Conservation (phyloP, 2,113 vertebrate genomes). For the Microcebus ravelobensis region DNA sequence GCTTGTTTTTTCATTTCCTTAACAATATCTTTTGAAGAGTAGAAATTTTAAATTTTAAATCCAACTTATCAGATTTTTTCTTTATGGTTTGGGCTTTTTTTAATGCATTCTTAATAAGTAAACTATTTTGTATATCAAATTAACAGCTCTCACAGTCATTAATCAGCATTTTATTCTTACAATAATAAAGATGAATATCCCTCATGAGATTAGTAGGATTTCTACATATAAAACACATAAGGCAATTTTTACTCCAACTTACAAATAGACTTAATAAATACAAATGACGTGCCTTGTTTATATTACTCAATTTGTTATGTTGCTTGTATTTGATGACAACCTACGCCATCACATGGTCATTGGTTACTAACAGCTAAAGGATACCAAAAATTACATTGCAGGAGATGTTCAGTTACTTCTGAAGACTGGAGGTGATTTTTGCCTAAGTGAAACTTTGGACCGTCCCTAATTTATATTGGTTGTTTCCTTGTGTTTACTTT, state of each 20-base stretch:
- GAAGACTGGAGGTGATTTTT: neutral
- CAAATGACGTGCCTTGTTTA: constrained; percentile 10
- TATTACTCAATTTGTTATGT: neutral
- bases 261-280: neutral
- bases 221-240: constrained; percentile 5
- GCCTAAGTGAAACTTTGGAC: constrained; percentile 30
- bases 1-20: constrained; percentile 50
- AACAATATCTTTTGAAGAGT: constrained; percentile 40
- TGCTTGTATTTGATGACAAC: neutral
- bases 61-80: neutral
- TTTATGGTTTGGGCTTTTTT: constrained; percentile 36
- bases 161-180: neutral
- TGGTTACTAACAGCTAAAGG: neutral
- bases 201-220: constrained; percentile 31
- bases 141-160: neutral
- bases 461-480: neutral
- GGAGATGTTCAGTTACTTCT: neutral
- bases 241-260: neutral
- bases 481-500: constrained; percentile 23
- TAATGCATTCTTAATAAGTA: constrained; percentile 6
- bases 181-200: neutral
- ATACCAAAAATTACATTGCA: neutral
- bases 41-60: constrained; percentile 55
- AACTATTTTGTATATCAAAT: constrained; percentile 14
- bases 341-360: neutral